Percentiles rank a stretch among this genome's conserved stretches.
These are phyloP conservation scores for Dipodomys merriami DNA, from an alignment of 2,113 vertebrate species.

Conservation along the genomic window DNA sequence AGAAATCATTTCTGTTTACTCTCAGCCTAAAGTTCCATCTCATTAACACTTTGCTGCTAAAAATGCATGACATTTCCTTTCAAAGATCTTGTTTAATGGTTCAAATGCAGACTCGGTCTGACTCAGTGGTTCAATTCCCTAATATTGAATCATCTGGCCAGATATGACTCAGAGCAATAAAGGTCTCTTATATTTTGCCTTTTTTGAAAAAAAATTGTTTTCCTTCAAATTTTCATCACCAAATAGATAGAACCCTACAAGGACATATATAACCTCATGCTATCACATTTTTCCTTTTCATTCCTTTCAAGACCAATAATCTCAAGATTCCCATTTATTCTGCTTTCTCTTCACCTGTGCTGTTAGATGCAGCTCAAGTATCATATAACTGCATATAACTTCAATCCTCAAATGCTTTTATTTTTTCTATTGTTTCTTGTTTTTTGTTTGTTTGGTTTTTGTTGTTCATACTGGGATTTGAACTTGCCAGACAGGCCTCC, in stretches of 20 bases:
- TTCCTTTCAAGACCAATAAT: not conserved
- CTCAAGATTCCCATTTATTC: not conserved
- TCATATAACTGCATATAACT: not conserved
- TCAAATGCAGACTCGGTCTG: constrained; percentile 72
- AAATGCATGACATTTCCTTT: constrained; percentile 73
- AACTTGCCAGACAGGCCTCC: too few relatives aligned
- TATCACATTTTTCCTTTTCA: not conserved
- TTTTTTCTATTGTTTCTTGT: too few relatives aligned
- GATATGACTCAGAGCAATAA: constrained; percentile 71
- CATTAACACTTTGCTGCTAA: constrained; percentile 73
- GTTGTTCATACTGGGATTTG: too few relatives aligned
- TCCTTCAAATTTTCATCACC: not conserved
- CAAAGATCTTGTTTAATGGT: constrained; percentile 70
- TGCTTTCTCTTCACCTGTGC: not conserved
- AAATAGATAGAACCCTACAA: not conserved
- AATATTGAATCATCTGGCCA: constrained; percentile 74
- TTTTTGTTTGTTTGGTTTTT: too few relatives aligned
- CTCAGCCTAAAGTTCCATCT: constrained; percentile 67
- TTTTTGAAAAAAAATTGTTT: too few relatives aligned
- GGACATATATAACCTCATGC: too few relatives aligned
- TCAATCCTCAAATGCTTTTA: not conserved
- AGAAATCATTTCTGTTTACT: constrained; percentile 57
- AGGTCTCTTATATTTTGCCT: too few relatives aligned
- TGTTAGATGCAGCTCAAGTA: not conserved
- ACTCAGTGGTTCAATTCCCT: constrained; percentile 71